These are phyloP conservation scores for human DNA, from an alignment of 2,113 vertebrate species.

Conservation along the genomic window DNA sequence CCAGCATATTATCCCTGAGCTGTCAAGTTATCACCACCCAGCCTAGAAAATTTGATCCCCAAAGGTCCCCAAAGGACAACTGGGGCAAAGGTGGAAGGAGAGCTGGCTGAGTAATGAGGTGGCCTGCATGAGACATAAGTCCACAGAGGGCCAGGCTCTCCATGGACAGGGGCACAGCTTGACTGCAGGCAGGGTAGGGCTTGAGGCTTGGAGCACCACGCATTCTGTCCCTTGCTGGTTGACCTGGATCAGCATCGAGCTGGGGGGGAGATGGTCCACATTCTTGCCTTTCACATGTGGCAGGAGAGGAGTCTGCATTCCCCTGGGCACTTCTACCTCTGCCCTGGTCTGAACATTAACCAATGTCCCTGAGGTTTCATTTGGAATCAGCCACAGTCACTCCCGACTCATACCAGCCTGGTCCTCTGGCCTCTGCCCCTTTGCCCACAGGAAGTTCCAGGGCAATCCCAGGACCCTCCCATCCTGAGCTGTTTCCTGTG, in stretches of 20 bases:
- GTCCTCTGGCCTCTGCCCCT: neutral
- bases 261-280: neutral
- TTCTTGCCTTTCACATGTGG: neutral
- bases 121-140: neutral
- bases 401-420: neutral
- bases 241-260: too few relatives aligned
- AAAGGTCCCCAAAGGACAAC: neutral
- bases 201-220: neutral
- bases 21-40: too few relatives aligned
- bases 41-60: neutral
- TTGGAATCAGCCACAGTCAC: neutral
- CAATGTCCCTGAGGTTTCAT: conserved; percentile 13
- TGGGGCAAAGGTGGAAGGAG: neutral
- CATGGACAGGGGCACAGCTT: neutral
- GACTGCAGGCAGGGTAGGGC: neutral
- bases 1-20: neutral
- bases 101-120: neutral
- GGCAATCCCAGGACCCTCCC: conserved; percentile 9
- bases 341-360: neutral
- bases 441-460: conserved; percentile 11
- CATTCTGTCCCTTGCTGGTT: neutral
- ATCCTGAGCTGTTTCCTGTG: neutral
- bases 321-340: neutral
- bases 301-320: neutral
- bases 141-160: neutral